A percentile compares a stretch with the other conserved stretches of the same genome.
Conservation (phyloP, 2,888 invertebrate species). For the Agrotis ipsilon region DNA sequence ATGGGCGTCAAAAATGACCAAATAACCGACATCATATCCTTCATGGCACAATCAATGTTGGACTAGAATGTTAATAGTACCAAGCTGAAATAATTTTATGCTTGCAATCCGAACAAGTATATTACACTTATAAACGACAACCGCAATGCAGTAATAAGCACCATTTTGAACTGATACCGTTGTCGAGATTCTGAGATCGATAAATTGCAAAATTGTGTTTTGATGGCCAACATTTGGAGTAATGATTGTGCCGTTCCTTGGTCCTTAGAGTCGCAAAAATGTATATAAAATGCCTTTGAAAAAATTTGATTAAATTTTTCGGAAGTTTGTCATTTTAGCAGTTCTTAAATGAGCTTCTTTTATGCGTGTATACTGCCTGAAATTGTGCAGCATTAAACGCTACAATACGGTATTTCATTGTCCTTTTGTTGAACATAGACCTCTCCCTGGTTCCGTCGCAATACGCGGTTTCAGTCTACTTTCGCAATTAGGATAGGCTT, state of each 20-base stretch:
- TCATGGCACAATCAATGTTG: constrained; percentile 23
- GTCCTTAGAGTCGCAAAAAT: constrained; percentile 8
- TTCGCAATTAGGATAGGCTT: too few species aligned
- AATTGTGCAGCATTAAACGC: too few species aligned
- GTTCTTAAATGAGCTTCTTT: not conserved
- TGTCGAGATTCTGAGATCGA: constrained; percentile 20
- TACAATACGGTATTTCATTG: too few species aligned
- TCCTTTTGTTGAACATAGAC: not conserved
- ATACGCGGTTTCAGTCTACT: too few species aligned
- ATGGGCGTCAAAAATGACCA: constrained; percentile 1
- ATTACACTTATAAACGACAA: constrained; percentile 32
- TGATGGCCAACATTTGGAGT: constrained; percentile 4
- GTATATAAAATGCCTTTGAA: too few species aligned
- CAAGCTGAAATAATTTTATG: constrained; percentile 19
- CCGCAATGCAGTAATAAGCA: constrained; percentile 33
- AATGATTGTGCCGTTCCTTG: not conserved
- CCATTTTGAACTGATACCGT: constrained; percentile 21
- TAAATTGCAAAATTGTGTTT: constrained; percentile 30
- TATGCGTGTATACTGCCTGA: too few species aligned
- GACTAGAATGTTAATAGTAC: constrained; percentile 36
- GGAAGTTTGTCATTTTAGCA: too few species aligned
- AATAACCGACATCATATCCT: constrained; percentile 16
- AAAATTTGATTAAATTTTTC: too few species aligned
- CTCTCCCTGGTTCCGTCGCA: not conserved
- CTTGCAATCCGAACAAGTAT: constrained; percentile 33